Percentiles rank a stretch among this genome's conserved stretches.
These are phyloP conservation scores for Cheilosia variabilis DNA, from an alignment of 2,888 invertebrate species.

Conservation along the genomic window DNA sequence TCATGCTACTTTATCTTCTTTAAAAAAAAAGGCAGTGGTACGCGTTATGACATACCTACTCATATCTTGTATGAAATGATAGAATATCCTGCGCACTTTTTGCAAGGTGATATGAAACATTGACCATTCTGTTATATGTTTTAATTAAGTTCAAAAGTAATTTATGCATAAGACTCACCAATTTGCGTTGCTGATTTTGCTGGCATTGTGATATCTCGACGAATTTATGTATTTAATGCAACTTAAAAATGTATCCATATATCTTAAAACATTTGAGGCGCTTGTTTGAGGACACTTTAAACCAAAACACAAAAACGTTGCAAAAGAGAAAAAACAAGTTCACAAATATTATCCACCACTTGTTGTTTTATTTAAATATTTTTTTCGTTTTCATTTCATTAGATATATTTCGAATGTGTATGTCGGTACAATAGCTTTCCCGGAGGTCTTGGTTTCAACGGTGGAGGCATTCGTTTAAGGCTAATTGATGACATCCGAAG, in stretches of 20 bases:
- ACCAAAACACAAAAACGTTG: constrained; percentile 3
- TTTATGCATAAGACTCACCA: constrained; percentile 40
- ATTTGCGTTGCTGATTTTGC: constrained; percentile 56
- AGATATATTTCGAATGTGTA: constrained; percentile 17
- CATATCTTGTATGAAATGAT: too few species aligned
- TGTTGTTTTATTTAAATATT: constrained; percentile 48
- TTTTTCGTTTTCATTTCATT: constrained; percentile 48
- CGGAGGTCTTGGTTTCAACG: constrained; percentile 80
- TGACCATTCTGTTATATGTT: background rate
- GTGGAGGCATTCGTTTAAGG: constrained; percentile 80
- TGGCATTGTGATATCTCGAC: constrained; percentile 53
- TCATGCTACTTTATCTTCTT: too few species aligned
- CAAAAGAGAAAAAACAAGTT: background rate
- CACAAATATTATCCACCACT: constrained; percentile 41
- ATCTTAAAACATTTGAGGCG: constrained; percentile 34
- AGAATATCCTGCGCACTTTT: too few species aligned
- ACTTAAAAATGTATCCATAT: constrained; percentile 3
- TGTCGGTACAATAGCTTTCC: constrained; percentile 72
- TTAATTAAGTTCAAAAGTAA: background rate
- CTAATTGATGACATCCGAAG: constrained; percentile 79
- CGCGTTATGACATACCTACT: too few species aligned
- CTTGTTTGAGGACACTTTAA: constrained; percentile 44
- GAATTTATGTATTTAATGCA: constrained; percentile 5
- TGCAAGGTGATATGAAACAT: too few species aligned
- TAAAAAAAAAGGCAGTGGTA: too few species aligned